Evolutionary conservation across 2,797 vertebrate species (phyloP).

Genomic region (Babyrousa celebensis): DNA sequence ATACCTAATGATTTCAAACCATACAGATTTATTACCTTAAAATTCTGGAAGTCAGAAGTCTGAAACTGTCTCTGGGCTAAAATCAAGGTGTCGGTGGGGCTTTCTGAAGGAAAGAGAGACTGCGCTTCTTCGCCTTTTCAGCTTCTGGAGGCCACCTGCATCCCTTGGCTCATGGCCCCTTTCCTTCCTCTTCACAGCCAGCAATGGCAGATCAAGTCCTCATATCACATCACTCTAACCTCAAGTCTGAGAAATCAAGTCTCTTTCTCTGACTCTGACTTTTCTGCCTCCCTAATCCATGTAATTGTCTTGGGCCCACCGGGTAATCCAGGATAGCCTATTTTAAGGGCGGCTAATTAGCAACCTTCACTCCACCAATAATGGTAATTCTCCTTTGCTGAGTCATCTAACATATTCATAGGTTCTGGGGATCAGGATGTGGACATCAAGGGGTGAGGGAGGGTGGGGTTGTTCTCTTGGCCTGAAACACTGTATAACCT

Average conservation of each 20-base stretch:
- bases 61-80: background rate
- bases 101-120: background rate
- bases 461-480: background rate
- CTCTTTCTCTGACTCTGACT: background rate
- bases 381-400: background rate
- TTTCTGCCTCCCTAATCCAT: background rate
- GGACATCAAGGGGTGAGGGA: background rate
- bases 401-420: background rate
- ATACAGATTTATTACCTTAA: background rate
- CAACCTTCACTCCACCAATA: slow-evolving; percentile 5
- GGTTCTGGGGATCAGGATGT: background rate
- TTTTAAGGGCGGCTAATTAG: background rate
- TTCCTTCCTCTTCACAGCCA: background rate
- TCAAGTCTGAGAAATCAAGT: background rate
- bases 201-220: background rate
- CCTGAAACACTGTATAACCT: background rate
- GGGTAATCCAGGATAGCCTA: background rate
- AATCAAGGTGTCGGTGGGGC: background rate
- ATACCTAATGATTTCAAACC: background rate
- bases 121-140: background rate
- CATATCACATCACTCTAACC: no score
- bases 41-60: background rate
- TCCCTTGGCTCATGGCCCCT: background rate
- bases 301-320: background rate
- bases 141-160: background rate